A percentile compares a stretch with the other conserved stretches of the same genome.
Conservation (phyloP, 2,797 vertebrate species). For the Neoniphon sammara region DNA sequence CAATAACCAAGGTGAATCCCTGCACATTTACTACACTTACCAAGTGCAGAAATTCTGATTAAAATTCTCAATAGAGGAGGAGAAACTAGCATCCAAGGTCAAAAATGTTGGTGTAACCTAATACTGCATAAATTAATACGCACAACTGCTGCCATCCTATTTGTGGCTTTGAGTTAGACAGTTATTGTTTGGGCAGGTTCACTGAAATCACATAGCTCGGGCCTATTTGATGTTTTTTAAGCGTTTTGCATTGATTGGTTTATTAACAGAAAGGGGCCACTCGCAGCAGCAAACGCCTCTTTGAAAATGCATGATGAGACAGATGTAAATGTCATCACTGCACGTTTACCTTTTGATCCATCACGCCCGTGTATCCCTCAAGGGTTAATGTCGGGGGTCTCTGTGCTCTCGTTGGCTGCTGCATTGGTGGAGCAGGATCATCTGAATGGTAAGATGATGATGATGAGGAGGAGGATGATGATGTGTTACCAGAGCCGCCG, state of each 20-base stretch:
- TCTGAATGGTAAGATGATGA: constrained; percentile 31
- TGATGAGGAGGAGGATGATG: constrained; percentile 29
- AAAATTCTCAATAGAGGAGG: too few species aligned
- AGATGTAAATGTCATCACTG: constrained; percentile 12
- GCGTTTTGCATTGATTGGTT: too few species aligned
- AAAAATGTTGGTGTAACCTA: too few species aligned
- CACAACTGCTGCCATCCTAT: background rate
- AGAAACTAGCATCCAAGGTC: too few species aligned
- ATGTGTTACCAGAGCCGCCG: constrained; percentile 76
- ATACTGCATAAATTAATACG: background rate
- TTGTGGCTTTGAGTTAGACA: background rate
- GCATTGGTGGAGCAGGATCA: constrained; percentile 29
- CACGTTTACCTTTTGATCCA: constrained; percentile 90
- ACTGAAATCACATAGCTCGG: background rate
- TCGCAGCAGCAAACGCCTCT: background rate
- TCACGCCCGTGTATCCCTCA: constrained; percentile 89
- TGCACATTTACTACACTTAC: too few species aligned
- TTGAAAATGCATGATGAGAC: background rate
- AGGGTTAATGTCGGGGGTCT: constrained; percentile 70
- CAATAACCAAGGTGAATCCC: too few species aligned
- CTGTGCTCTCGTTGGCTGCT: constrained; percentile 45
- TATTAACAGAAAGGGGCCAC: too few species aligned
- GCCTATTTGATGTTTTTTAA: too few species aligned
- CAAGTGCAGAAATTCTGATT: too few species aligned
- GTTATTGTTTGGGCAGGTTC: background rate